Base-by-base conservation (phyloP, 1,140 invertebrate species). In the Theocolax elegans region DNA sequence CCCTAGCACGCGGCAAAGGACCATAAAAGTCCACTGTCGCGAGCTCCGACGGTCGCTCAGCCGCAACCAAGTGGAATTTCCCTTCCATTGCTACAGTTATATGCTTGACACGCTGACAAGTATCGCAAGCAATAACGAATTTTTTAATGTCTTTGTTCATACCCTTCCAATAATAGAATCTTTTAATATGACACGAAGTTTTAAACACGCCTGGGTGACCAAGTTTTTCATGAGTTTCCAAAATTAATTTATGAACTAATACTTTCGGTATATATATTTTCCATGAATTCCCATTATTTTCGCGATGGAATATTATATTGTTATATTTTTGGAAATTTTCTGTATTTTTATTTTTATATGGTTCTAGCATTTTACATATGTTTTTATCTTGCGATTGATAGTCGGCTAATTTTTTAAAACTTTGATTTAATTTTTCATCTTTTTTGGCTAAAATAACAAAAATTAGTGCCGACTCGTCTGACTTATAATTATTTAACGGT, bases 1-100 rank as follows among this genome's bases (percentile, higher is more conserved):
- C n/a, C n/a, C n/a, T n/a, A n/a, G n/a, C n/a, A n/a, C n/a, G n/a
- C n/a, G n/a, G n/a, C n/a, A n/a, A n/a, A n/a, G n/a, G n/a, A n/a
- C n/a, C 13, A 25, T 68, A 68, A 23, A 49, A 23, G 51, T 71
- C 60, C 2, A 27, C 42, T 8, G 60, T 64, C 10, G 49, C n/a
- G 3, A 64, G 25, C 12, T 64, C 60, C 12, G 27, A 7, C 3
- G 60, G 60, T 4, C 19, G 12, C 21, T 60, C 21, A 7, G 38
- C 6, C 13, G 31, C 6, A n/a, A 60, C 25, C 3, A 27, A 29
- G 2, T 54, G 23, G n/a, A 15, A 54, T 27, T 27, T 7, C 7
- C 27, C 51, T 31, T 54, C 51, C 51, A 31, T 54, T 17, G 51
- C 27, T 3, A 9, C 2, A 2, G 51, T 10, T 2, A 54, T 3